Conservation (phyloP, 2,888 invertebrate genomes). For the Parelbella ahira region DNA sequence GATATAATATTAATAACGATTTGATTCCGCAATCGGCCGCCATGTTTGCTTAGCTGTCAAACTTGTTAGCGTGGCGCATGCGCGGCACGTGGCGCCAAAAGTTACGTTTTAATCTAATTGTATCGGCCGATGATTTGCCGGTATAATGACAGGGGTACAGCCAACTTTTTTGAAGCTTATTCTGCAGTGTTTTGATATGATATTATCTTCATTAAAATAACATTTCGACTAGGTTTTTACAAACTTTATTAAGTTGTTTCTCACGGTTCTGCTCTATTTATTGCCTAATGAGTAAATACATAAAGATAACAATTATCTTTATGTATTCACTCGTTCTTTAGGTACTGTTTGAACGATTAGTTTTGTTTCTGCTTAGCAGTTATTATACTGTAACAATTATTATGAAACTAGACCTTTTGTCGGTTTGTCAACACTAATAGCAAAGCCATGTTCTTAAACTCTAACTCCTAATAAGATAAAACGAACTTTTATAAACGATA, state of each 20-base stretch:
- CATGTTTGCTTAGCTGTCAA: slow-evolving; percentile 75
- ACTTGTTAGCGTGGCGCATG: slow-evolving; percentile 50
- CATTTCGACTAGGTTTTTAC: not conserved
- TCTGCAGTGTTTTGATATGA: slow-evolving; percentile 15
- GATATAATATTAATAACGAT: slow-evolving; percentile 71
- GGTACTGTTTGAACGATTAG: too few relatives aligned
- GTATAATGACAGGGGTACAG: slow-evolving; percentile 41
- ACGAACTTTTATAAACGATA: too few relatives aligned
- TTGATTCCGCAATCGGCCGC: slow-evolving; percentile 65
- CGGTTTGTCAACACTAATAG: too few relatives aligned
- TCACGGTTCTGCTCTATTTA: too few relatives aligned
- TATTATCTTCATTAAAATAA: slow-evolving; percentile 18
- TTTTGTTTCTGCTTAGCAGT: too few relatives aligned
- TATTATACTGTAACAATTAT: too few relatives aligned
- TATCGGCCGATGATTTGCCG: slow-evolving; percentile 25
- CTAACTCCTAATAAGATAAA: too few relatives aligned
- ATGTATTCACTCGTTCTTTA: too few relatives aligned
- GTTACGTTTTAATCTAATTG: slow-evolving; percentile 64
- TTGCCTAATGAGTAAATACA: too few relatives aligned
- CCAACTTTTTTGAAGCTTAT: slow-evolving; percentile 27
- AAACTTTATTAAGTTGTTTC: not conserved
- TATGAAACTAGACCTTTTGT: too few relatives aligned
- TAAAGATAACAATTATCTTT: too few relatives aligned
- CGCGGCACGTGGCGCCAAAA: slow-evolving; percentile 56
- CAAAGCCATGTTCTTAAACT: too few relatives aligned